A percentile compares a stretch with the other conserved stretches of the same genome.
Evolutionary conservation across 2,888 invertebrate genomes (phyloP).

Genomic region (Acrobasis repandana): DNA sequence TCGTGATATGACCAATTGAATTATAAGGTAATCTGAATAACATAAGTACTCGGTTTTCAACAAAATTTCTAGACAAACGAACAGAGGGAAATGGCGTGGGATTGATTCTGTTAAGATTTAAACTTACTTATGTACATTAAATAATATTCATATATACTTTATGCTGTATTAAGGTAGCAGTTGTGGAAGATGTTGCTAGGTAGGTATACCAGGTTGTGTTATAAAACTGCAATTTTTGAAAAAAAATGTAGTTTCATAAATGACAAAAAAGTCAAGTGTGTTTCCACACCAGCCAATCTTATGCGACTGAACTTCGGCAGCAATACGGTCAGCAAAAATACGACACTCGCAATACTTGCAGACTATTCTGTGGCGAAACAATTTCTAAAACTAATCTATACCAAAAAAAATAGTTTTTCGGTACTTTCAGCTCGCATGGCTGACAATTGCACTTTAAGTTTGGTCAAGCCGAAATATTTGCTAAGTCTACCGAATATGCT

Average conservation of each 20-base stretch:
- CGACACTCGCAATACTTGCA: no score
- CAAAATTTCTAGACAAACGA: neutral
- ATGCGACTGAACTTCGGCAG: neutral
- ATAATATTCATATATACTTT: neutral
- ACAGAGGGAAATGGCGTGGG: neutral
- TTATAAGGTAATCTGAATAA: neutral
- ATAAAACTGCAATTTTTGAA: conserved; percentile 10
- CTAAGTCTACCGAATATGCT: no score
- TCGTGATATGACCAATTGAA: neutral
- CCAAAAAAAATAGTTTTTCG: no score
- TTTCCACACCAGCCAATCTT: neutral
- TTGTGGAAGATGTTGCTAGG: conserved; percentile 40
- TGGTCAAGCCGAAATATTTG: no score
- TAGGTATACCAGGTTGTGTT: conserved; percentile 29
- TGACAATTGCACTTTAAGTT: no score
- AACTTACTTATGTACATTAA: neutral
- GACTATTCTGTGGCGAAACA: no score
- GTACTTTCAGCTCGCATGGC: no score
- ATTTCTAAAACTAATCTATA: no score
- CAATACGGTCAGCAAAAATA: no score
- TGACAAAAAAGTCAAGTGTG: neutral
- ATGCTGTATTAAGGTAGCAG: conserved; percentile 18
- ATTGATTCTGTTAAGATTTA: conserved; percentile 1
- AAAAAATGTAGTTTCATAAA: conserved; percentile 1
- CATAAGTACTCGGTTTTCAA: neutral